A percentile compares a stretch with the other conserved stretches of the same genome.
Conservation (phyloP, 2,888 invertebrate species). For the Ypsolopha sequella region DNA sequence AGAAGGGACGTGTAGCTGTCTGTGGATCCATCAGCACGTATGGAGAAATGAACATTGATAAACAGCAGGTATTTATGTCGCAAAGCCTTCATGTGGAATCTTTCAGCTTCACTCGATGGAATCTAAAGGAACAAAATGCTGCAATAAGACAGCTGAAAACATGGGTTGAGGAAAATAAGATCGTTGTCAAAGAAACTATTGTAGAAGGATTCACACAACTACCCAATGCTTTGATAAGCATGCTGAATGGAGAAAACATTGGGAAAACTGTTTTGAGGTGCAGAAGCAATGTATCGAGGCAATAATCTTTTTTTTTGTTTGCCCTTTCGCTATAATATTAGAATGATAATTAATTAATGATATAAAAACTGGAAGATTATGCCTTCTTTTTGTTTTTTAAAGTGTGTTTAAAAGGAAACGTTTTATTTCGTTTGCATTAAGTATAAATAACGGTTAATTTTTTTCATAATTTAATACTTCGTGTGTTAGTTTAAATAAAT, state of each 20-base stretch:
- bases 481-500: too few relatives aligned
- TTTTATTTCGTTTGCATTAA: too few relatives aligned
- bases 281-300: too few relatives aligned
- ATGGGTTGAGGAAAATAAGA: constrained; percentile 24
- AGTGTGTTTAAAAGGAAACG: too few relatives aligned
- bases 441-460: too few relatives aligned
- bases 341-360: too few relatives aligned
- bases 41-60: constrained; percentile 12
- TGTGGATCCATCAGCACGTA: constrained; percentile 75
- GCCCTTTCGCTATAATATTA: too few relatives aligned
- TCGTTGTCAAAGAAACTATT: constrained; percentile 29
- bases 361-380: too few relatives aligned
- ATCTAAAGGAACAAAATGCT: constrained; percentile 18
- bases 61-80: constrained; percentile 11
- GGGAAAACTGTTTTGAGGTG: constrained; percentile 27
- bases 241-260: constrained; percentile 22
- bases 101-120: constrained; percentile 33
- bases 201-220: constrained; percentile 29
- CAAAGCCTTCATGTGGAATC: constrained; percentile 16
- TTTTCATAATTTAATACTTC: too few relatives aligned
- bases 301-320: too few relatives aligned
- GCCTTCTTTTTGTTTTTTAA: too few relatives aligned
- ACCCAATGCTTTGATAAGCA: constrained; percentile 22
- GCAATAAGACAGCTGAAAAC: constrained; percentile 22
- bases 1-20: constrained; percentile 69